Evolutionary conservation across 2,113 vertebrate genomes (phyloP).

Genomic region (Struthidea cinerea): DNA sequence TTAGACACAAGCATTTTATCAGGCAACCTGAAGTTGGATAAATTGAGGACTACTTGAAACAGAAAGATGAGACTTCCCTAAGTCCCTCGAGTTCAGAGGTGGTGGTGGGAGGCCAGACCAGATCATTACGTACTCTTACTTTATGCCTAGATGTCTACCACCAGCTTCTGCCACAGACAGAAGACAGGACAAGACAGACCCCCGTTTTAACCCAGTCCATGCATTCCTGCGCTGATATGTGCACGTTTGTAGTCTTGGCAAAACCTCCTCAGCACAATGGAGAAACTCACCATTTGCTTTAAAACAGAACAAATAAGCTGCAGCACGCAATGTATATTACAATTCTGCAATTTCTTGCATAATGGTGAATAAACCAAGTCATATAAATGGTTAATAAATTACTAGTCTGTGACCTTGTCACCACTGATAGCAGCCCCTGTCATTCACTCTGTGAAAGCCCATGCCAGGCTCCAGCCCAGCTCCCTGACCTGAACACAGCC

Average conservation of each 20-base stretch:
- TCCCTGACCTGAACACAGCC: neutral
- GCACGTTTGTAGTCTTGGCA: neutral
- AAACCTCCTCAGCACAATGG: neutral
- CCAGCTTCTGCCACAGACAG: neutral
- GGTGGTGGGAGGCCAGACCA: neutral
- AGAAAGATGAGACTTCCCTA: neutral
- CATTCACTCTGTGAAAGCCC: neutral
- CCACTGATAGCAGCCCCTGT: neutral
- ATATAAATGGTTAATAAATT: neutral
- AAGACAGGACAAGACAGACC: neutral
- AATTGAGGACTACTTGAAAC: neutral
- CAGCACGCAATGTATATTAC: neutral
- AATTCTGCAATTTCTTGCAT: neutral
- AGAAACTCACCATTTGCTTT: neutral
- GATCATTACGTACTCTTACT: neutral
- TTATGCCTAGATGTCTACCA: neutral
- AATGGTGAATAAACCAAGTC: neutral
- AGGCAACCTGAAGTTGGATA: neutral
- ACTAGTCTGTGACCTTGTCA: neutral
- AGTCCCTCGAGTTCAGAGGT: neutral
- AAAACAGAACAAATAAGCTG: neutral
- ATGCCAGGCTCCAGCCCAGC: neutral
- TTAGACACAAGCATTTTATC: neutral
- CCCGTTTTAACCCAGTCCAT: neutral
- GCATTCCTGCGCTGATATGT: neutral